Conservation (phyloP, 2,113 vertebrate species). For the Sterrhoptilus dennistouni region DNA sequence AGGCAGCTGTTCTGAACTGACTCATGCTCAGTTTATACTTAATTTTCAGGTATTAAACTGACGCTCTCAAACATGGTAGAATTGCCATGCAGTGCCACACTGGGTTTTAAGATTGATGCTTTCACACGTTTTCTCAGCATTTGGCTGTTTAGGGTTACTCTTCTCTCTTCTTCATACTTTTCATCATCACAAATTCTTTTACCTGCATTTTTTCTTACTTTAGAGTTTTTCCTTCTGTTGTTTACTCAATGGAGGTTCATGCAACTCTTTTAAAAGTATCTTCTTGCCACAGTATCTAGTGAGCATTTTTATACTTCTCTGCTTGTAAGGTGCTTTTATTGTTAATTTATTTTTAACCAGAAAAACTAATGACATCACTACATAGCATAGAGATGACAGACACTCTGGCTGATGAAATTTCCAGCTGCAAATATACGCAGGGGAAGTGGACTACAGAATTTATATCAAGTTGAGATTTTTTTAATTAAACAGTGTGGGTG, state of each 20-base stretch:
- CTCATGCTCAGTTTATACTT: not conserved
- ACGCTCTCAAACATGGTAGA: not conserved
- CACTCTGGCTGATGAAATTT: not conserved
- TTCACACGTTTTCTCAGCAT: not conserved
- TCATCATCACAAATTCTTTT: not conserved
- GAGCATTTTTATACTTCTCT: not conserved
- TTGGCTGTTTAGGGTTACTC: not conserved
- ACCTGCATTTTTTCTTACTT: not conserved
- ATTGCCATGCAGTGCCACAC: not conserved
- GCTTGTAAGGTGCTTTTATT: not conserved
- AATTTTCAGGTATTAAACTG: slow-evolving; percentile 22
- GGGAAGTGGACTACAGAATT: not conserved
- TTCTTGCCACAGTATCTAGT: not conserved
- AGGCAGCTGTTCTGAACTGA: not conserved
- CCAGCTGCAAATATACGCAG: not conserved
- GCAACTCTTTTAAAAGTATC: not conserved
- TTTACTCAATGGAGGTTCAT: not conserved
- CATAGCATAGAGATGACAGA: not conserved
- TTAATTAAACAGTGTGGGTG: not conserved
- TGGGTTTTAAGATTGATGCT: not conserved
- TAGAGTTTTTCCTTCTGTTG: not conserved
- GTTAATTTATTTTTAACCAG: not conserved
- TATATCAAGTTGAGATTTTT: not conserved
- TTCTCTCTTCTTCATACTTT: not conserved
- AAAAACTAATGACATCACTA: not conserved